These are phyloP conservation scores for Apostichopus parvimensis DNA, from an alignment of 35 echinoderm and acorn worm species.

Conservation along the genomic window DNA sequence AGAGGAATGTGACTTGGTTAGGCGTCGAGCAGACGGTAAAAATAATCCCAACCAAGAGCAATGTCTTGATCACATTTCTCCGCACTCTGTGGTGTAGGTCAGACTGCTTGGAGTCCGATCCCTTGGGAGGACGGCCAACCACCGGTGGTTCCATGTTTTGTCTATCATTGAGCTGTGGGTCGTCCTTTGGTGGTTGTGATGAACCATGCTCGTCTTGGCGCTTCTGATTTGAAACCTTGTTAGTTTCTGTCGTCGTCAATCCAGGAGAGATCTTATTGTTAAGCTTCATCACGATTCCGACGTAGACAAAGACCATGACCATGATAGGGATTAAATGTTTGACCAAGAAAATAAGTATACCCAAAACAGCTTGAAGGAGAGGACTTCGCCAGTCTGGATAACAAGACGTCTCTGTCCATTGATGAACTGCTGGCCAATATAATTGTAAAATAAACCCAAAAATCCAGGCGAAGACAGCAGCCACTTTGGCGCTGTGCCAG, in stretches of 20 bases:
- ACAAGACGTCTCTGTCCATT: neutral
- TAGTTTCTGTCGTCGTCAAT: neutral
- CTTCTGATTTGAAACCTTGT: neutral
- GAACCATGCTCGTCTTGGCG: too few species aligned
- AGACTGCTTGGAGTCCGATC: neutral
- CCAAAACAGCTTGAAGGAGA: neutral
- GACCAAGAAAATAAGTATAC: constrained; percentile 3
- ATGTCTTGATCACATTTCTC: constrained; percentile 35
- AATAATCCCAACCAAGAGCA: neutral
- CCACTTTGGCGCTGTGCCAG: neutral
- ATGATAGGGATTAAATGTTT: constrained; percentile 14
- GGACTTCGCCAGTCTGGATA: constrained; percentile 32
- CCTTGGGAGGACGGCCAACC: neutral
- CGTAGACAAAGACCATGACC: constrained; percentile 26
- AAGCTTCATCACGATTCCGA: neutral
- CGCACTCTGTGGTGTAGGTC: neutral
- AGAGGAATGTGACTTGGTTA: constrained; percentile 14
- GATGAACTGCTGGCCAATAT: constrained; percentile 34
- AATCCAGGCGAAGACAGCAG: constrained; percentile 11
- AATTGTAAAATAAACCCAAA: constrained; percentile 14
- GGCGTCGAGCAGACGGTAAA: constrained; percentile 33
- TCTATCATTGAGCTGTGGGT: neutral
- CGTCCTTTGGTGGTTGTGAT: neutral
- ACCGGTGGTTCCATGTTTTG: neutral
- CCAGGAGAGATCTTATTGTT: neutral